Evolutionary conservation across 2,797 vertebrate species (phyloP).

Genomic region (Phalanger gymnotis): DNA sequence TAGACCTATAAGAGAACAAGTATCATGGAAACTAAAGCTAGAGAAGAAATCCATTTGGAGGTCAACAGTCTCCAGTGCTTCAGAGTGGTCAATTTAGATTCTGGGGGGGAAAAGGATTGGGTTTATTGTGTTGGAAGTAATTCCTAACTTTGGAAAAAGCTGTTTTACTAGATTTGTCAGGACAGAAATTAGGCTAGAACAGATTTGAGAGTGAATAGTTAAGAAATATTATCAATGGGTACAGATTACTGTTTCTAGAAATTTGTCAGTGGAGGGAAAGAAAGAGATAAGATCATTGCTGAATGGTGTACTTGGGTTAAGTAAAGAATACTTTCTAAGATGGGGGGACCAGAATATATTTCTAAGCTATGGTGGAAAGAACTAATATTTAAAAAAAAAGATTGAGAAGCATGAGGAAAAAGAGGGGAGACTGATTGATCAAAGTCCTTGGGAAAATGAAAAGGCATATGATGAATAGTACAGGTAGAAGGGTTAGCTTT

Average conservation of each 20-base stretch:
- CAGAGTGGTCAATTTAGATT: not conserved
- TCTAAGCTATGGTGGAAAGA: not conserved
- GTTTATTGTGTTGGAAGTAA: not conserved
- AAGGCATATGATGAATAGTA: not conserved
- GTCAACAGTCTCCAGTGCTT: not conserved
- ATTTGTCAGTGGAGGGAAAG: not conserved
- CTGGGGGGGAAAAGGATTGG: too few species aligned
- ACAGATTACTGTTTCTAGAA: not conserved
- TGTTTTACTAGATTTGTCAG: not conserved
- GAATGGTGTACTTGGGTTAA: not conserved
- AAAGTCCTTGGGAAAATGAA: not conserved
- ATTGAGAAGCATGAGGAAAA: not conserved
- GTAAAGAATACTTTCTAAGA: not conserved
- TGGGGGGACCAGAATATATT: not conserved
- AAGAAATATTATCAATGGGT: not conserved
- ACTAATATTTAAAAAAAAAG: not conserved
- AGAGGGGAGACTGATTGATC: not conserved
- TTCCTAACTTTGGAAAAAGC: not conserved
- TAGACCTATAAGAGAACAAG: not conserved
- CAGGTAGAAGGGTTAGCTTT: not conserved
- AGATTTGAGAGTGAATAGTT: not conserved
- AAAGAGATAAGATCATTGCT: not conserved
- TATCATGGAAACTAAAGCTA: not conserved
- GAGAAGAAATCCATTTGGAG: not conserved
- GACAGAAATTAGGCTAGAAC: not conserved